These are phyloP conservation scores for Oceanites oceanicus DNA, from an alignment of 2,113 vertebrate genomes.

Conservation along the genomic window DNA sequence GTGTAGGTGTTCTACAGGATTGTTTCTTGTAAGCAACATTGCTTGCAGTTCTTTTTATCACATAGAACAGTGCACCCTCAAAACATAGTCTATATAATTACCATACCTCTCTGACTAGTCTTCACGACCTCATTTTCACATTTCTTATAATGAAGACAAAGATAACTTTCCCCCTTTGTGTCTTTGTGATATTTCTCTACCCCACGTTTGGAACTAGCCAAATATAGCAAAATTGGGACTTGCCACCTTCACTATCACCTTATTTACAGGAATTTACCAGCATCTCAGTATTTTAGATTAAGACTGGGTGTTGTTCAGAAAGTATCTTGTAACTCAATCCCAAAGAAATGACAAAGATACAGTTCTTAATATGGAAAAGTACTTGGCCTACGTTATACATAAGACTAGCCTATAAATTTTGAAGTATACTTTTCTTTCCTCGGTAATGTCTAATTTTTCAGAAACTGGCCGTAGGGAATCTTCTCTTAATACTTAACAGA, in stretches of 20 bases:
- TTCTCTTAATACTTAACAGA: not conserved
- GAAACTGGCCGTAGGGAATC: not conserved
- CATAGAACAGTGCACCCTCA: not conserved
- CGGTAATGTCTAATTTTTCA: not conserved
- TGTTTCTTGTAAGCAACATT: too few relatives aligned
- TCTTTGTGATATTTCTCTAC: not conserved
- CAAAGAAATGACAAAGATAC: not conserved
- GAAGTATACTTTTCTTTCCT: not conserved
- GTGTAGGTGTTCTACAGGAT: not conserved
- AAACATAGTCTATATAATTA: not conserved
- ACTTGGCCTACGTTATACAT: fast-evolving
- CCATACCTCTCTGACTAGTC: not conserved
- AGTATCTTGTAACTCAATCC: not conserved
- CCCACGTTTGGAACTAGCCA: fast-evolving
- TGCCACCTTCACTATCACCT: not conserved
- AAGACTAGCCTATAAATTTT: too few relatives aligned
- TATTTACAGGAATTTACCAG: not conserved
- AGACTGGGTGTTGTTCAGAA: not conserved
- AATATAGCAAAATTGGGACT: not conserved
- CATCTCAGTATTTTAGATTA: not conserved
- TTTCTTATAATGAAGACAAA: not conserved
- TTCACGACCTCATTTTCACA: too few relatives aligned
- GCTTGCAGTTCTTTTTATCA: not conserved
- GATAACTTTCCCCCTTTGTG: not conserved
- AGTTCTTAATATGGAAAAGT: not conserved